Evolutionary conservation across 2,888 invertebrate genomes (phyloP).

Genomic region (Netelia fuscicornis): DNA sequence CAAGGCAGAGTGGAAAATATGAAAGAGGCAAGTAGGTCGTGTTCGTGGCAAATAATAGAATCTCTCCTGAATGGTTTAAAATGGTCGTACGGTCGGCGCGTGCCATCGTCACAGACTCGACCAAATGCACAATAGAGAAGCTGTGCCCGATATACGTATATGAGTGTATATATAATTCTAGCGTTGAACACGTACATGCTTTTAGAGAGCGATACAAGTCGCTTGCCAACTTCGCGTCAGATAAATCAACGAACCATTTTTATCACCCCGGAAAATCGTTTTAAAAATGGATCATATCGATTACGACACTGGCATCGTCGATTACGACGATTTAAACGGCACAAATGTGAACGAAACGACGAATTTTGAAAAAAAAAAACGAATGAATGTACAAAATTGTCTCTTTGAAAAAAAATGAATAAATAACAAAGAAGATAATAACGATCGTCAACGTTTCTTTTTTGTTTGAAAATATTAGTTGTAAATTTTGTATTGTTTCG

Average conservation of each 20-base stretch:
- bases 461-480: no score
- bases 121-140: slow-evolving; percentile 36
- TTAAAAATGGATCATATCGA: neutral
- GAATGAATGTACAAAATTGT: no score
- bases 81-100: slow-evolving; percentile 51
- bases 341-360: neutral
- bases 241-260: slow-evolving; percentile 27
- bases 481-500: neutral
- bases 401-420: no score
- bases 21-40: slow-evolving; percentile 66
- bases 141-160: neutral
- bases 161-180: slow-evolving; percentile 1
- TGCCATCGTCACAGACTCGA: slow-evolving; percentile 55
- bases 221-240: slow-evolving; percentile 24
- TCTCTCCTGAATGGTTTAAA: slow-evolving; percentile 62
- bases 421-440: no score
- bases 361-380: neutral
- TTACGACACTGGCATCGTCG: neutral
- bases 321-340: neutral
- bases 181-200: neutral
- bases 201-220: neutral
- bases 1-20: slow-evolving; percentile 56
- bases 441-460: no score
- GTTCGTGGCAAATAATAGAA: slow-evolving; percentile 68
- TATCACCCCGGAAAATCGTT: neutral